Evolutionary conservation across 2,113 vertebrate species (phyloP).

Genomic region (Numenius arquata): DNA sequence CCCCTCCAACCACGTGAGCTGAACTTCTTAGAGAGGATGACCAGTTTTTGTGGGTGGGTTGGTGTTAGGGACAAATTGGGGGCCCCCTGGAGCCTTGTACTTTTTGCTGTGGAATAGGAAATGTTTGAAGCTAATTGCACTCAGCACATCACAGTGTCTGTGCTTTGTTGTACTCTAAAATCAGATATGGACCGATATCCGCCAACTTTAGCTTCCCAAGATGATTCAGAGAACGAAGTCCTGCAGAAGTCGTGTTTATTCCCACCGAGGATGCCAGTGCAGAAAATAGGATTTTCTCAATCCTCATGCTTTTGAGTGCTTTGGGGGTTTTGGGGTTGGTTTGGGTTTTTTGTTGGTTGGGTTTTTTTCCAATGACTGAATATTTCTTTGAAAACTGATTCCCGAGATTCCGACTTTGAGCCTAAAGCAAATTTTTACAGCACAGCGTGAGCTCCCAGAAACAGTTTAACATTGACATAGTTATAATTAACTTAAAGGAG

Average conservation of each 20-base stretch:
- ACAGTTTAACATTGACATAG: not conserved
- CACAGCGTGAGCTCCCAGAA: not conserved
- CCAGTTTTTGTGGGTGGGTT: not conserved
- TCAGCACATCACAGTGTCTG: accelerated
- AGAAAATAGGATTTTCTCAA: not conserved
- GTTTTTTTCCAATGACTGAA: not conserved
- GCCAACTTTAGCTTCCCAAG: not conserved
- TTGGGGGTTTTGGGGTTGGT: not conserved
- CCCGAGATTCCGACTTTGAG: not conserved
- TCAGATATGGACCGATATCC: not conserved
- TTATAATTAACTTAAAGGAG: not conserved
- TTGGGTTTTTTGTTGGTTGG: not conserved
- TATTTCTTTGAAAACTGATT: not conserved
- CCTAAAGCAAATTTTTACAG: not conserved
- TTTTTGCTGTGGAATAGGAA: not conserved
- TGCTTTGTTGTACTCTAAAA: not conserved
- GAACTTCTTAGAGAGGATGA: too few relatives aligned
- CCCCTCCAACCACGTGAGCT: not conserved
- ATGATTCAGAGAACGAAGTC: not conserved
- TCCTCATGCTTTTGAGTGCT: not conserved
- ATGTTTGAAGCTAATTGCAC: not conserved
- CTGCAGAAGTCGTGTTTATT: not conserved
- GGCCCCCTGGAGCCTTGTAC: not conserved
- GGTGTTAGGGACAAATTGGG: not conserved
- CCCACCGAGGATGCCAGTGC: not conserved